Base-by-base conservation (phyloP, 1,140 invertebrate species). In the Leguminivora glycinivorella region DNA sequence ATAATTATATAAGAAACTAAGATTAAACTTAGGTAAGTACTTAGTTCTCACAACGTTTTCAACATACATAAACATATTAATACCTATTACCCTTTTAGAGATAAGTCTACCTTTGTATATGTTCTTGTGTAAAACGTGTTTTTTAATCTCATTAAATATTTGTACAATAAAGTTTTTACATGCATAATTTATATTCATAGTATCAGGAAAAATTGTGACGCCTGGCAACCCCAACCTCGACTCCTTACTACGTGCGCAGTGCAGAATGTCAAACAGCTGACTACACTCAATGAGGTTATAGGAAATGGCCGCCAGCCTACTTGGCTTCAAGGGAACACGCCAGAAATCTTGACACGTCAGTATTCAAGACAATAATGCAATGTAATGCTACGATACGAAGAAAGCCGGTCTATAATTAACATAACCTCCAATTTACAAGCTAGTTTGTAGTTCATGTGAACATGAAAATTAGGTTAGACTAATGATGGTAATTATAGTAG, bases 191-290 rank as follows among this genome's bases (percentile, higher is more conserved):
- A n/a, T n/a, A n/a, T n/a, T n/a, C n/a, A 47, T 47, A n/a, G 9
- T 47, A 5, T 47, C n/a, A 4, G 43, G 34, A 47, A 47, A 22
- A 10, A 10, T 22, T 19, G 6, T 22, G 2, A 19, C 19, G 47
- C 47, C 47, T 52, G 47, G 19, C 47, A 52, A 22, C 47, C 47
- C 47, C 19, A 52, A 10, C 47, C 47, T 52, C 47, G 71, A 67
- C 58, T 70, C 63, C 43, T 70, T 72, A 71, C 72, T 74, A 75
- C 72, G 77, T 68, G 70, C 38, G 73, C 70, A 73, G 76, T 74
- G 79, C 76, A 74, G 74, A 85, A 83, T 86, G 83, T 82, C 83
- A 83, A 87, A 88, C 86, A 88, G 86, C 86, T 88, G 86, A 88
- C 84, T 84, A 81, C 75, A 75, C 69, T 70, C 73, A 77, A 75